Percentiles rank a stretch among this genome's conserved stretches.
phyloP scores from a whole-genome alignment of 2,888 invertebrate genomes.

The Platerodrilus igneus region DNA sequence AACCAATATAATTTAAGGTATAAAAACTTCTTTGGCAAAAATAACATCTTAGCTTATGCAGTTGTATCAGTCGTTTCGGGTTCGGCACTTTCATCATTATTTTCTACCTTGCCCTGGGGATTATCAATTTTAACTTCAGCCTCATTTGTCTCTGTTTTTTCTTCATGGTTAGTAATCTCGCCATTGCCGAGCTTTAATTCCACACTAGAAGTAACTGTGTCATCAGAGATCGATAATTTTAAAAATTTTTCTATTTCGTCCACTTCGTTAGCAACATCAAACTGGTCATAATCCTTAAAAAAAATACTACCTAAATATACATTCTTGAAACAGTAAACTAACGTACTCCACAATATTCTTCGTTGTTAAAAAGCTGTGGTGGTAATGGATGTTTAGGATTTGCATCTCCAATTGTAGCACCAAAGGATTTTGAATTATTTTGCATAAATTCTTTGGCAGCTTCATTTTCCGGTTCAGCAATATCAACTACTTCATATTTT shows the following conservation, averaged over 20 bases:
- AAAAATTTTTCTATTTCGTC: constrained; percentile 86
- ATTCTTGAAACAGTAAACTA: too few species aligned
- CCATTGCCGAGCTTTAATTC: constrained; percentile 45
- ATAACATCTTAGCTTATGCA: too few species aligned
- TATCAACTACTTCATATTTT: constrained; percentile 86
- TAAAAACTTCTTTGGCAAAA: too few species aligned
- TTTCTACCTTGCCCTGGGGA: constrained; percentile 17
- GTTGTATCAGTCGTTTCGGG: not conserved
- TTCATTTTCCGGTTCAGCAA: constrained; percentile 89
- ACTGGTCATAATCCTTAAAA: constrained; percentile 84
- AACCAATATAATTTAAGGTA: too few species aligned
- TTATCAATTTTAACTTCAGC: constrained; percentile 28
- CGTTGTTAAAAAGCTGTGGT: constrained; percentile 92
- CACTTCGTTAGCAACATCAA: constrained; percentile 86
- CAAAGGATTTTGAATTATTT: constrained; percentile 72
- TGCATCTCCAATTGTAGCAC: constrained; percentile 67
- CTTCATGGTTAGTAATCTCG: constrained; percentile 34
- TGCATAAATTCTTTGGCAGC: constrained; percentile 89
- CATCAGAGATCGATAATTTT: constrained; percentile 61
- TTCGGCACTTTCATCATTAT: constrained; percentile 7
- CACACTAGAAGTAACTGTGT: constrained; percentile 47
- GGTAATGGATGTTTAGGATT: constrained; percentile 78
- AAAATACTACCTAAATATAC: too few species aligned
- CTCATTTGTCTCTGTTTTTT: constrained; percentile 31
- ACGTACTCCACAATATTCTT: constrained; percentile 87